Percentiles rank a stretch among this genome's conserved stretches.
phyloP scores from a whole-genome alignment of 2,113 vertebrate genomes.

The Pao palembangensis region DNA sequence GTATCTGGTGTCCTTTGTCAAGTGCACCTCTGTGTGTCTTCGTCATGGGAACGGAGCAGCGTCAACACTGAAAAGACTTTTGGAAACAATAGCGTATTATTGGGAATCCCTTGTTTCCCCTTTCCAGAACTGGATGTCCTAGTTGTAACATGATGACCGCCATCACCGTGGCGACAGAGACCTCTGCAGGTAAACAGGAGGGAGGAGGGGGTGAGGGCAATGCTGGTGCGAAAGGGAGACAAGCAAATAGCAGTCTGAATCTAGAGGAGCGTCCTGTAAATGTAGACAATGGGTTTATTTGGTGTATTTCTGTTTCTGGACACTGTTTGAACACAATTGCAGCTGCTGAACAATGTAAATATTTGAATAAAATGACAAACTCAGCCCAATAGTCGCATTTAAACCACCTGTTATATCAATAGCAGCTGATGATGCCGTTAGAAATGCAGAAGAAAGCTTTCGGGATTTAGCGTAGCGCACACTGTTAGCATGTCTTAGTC shows the following conservation, averaged over 20 bases:
- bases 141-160: constrained; percentile 68
- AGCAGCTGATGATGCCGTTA: too few species aligned
- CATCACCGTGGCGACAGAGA: constrained; percentile 45
- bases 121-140: constrained; percentile 66
- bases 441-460: too few species aligned
- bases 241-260: not conserved
- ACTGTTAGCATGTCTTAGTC: too few species aligned
- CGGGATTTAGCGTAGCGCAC: too few species aligned
- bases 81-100: constrained; percentile 67
- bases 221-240: not conserved
- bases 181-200: constrained; percentile 65
- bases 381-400: too few species aligned
- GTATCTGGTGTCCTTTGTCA: constrained; percentile 4
- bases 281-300: too few species aligned
- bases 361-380: too few species aligned
- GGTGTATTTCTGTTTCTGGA: not conserved
- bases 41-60: constrained; percentile 30
- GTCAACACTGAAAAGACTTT: constrained; percentile 28
- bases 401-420: too few species aligned
- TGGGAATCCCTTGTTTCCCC: constrained; percentile 60
- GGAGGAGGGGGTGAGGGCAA: constrained; percentile 4
- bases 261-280: not conserved
- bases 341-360: too few species aligned
- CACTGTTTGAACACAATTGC: not conserved
- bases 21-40: not conserved